Evolutionary conservation across 2,888 invertebrate genomes (phyloP), one percentile per base, ranked within the genome.

Genomic region (Pardosa pseudoannulata): DNA sequence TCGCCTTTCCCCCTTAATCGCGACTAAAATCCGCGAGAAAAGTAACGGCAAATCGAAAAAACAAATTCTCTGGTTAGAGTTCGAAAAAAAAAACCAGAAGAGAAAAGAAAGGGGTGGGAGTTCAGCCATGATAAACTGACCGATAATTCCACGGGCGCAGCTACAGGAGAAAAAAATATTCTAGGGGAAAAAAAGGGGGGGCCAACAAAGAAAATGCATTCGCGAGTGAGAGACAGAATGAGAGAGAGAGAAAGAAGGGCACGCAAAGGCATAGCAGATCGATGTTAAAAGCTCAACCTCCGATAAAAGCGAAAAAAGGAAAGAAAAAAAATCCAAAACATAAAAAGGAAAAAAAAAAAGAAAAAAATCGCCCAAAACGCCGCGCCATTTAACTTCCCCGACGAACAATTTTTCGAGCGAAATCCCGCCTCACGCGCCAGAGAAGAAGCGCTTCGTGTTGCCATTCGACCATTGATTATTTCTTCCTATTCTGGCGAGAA

Each of bases 221-320:
- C 36, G 23, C 36, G 5, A 23, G n/a, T n/a, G n/a, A n/a, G n/a
- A n/a, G n/a, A n/a, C n/a, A n/a, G n/a, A n/a, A n/a, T n/a, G n/a
- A n/a, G n/a, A n/a, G n/a, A n/a, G 23, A 27, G 7, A 9, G 11
- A 27, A 27, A 28, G 46, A 29, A 19, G 50, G 72, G 79, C 71
- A 72, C 56, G 78, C 39, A 27, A 72, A 46, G 28, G 29, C 28
- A 28, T 28, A 36, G 19, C 68, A 64, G 76, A 76, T 83, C 82
- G 82, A 83, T 76, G 82, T 71, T 83, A 83, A 83, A 76, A 83
- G 82, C 76, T 76, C 74, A 81, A 81, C 73, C 81, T 68, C 71
- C 76, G 82, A 83, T 83, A 76, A 76, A 76, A 76, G 62, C 13
- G 13, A 29, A 27, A 16, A 27, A 39, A 32, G 23, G 39, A 56